Percentiles rank a stretch among this genome's conserved stretches.
phyloP scores from a whole-genome alignment of 2,113 vertebrate species.

The Calidris pugnax region DNA sequence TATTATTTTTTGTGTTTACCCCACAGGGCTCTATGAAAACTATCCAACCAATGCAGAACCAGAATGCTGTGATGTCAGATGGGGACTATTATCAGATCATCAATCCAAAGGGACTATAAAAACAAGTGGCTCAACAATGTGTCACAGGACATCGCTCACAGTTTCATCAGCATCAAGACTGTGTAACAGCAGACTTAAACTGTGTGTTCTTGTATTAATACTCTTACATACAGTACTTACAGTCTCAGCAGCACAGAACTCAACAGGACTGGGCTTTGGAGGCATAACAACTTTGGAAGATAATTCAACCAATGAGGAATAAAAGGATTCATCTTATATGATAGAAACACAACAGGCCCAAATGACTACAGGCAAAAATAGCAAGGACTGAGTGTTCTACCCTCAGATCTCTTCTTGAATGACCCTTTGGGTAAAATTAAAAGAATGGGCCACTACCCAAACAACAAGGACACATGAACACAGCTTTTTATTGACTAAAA shows the following conservation, averaged over 20 bases:
- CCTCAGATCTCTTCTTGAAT: slow-evolving; percentile 68
- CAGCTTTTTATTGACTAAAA: slow-evolving; percentile 91
- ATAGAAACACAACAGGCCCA: slow-evolving; percentile 58
- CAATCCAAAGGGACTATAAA: slow-evolving; percentile 84
- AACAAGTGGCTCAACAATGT: slow-evolving; percentile 85
- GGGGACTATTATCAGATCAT: slow-evolving; percentile 84
- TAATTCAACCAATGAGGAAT: slow-evolving; percentile 89
- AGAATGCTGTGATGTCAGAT: slow-evolving; percentile 97
- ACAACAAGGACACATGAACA: slow-evolving; percentile 79
- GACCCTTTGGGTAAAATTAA: slow-evolving; percentile 76
- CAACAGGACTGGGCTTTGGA: slow-evolving; percentile 86
- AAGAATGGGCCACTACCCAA: slow-evolving; percentile 73
- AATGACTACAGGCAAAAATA: slow-evolving; percentile 44
- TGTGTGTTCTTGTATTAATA: slow-evolving; percentile 94
- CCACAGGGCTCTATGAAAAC: slow-evolving; percentile 91
- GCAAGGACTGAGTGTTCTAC: slow-evolving; percentile 63
- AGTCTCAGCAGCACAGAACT: slow-evolving; percentile 92
- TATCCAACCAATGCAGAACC: slow-evolving; percentile 88
- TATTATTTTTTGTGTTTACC: slow-evolving; percentile 2
- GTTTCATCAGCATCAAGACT: slow-evolving; percentile 93
- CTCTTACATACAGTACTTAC: slow-evolving; percentile 96
- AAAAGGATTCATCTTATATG: slow-evolving; percentile 53
- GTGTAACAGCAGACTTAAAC: slow-evolving; percentile 94
- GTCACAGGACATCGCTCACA: slow-evolving; percentile 89
- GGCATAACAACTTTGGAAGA: slow-evolving; percentile 88